phyloP scores from a whole-genome alignment of 2,888 invertebrate genomes.

The Alloscopus bannaensis region DNA sequence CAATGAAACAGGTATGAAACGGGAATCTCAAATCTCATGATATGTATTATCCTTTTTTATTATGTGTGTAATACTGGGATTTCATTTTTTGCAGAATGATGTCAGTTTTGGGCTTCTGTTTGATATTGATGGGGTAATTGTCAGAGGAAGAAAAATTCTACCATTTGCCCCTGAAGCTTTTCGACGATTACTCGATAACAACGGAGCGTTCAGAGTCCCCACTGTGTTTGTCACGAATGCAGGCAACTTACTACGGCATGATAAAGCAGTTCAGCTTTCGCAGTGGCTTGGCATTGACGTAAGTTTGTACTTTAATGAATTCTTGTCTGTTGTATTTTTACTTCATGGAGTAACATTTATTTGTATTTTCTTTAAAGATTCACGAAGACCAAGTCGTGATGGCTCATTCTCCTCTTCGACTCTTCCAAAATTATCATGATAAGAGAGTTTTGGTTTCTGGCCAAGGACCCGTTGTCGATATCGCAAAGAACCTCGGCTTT shows the following conservation, averaged over 20 bases:
- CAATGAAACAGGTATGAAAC: constrained; percentile 52
- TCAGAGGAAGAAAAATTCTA: constrained; percentile 79
- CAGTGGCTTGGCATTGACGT: constrained; percentile 80
- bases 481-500: constrained; percentile 80
- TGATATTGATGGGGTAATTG: constrained; percentile 83
- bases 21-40: too few species aligned
- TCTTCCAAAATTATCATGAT: constrained; percentile 80
- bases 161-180: constrained; percentile 80
- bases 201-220: constrained; percentile 80
- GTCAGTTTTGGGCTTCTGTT: constrained; percentile 80
- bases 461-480: constrained; percentile 78
- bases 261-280: constrained; percentile 80
- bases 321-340: neutral
- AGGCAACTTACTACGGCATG: constrained; percentile 79
- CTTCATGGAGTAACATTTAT: neutral
- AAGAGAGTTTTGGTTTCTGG: constrained; percentile 81
- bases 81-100: constrained; percentile 36
- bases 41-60: too few species aligned
- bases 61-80: neutral
- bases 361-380: constrained; percentile 75
- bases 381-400: constrained; percentile 80
- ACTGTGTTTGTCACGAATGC: constrained; percentile 82
- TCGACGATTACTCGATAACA: constrained; percentile 77
- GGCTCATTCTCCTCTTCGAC: constrained; percentile 81
- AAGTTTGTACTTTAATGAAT: constrained; percentile 55